These are phyloP conservation scores for Scomber scombrus DNA, from an alignment of 2,113 vertebrate genomes.

Conservation along the genomic window DNA sequence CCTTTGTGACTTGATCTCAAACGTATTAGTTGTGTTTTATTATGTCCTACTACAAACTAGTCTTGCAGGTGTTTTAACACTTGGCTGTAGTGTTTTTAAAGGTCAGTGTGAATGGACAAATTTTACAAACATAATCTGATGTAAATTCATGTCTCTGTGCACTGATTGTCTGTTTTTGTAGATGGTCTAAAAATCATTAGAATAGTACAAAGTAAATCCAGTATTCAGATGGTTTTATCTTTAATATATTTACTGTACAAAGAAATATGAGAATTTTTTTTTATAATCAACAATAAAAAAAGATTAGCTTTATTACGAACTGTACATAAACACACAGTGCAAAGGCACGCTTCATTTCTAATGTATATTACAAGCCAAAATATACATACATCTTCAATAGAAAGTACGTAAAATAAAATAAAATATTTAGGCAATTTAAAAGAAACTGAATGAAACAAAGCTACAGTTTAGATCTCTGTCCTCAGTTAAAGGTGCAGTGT, in stretches of 20 bases:
- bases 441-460: constrained; percentile 57
- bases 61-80: background rate
- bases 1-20: background rate
- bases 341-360: constrained; percentile 82
- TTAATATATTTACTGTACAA: constrained; percentile 49
- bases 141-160: background rate
- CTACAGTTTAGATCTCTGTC: constrained; percentile 43
- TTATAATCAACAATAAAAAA: constrained; percentile 83
- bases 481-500: constrained; percentile 16
- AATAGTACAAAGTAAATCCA: constrained; percentile 1
- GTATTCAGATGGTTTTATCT: background rate
- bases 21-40: constrained; percentile 6
- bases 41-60: background rate
- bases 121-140: background rate
- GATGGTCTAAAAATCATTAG: background rate
- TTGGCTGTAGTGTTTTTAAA: background rate
- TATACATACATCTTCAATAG: constrained; percentile 81
- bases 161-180: background rate
- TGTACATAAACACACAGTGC: constrained; percentile 86
- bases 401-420: constrained; percentile 71
- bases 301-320: constrained; percentile 85
- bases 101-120: background rate
- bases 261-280: constrained; percentile 40
- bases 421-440: constrained; percentile 74
- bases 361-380: constrained; percentile 83